phyloP scores from a whole-genome alignment of 1,140 invertebrate genomes.

The Dysdera silvatica region DNA sequence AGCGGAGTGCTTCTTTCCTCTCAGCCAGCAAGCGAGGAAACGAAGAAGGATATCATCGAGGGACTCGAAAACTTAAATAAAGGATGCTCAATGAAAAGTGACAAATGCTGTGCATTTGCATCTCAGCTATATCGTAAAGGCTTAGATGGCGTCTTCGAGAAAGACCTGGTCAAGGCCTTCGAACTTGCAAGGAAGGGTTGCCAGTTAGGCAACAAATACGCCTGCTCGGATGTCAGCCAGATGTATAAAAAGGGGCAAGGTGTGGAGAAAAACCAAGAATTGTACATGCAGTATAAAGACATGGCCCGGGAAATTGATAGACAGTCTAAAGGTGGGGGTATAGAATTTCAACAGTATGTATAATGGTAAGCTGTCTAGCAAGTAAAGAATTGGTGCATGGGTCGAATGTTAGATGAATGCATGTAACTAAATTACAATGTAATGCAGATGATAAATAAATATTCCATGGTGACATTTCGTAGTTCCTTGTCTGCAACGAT shows the following conservation, averaged over 20 bases:
- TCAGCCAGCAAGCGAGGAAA: no score
- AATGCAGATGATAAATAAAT: no score
- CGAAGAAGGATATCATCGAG: slow-evolving; percentile 37
- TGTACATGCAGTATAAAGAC: slow-evolving; percentile 62
- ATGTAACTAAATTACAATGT: no score
- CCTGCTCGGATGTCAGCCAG: slow-evolving; percentile 74
- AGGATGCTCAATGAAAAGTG: slow-evolving; percentile 57
- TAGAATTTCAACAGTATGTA: no score
- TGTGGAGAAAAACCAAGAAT: slow-evolving; percentile 57
- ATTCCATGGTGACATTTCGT: no score
- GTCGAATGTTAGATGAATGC: no score
- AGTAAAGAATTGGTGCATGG: no score
- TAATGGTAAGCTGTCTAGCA: no score
- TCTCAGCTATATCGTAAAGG: slow-evolving; percentile 69
- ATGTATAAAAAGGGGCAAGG: slow-evolving; percentile 61
- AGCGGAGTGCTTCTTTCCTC: slow-evolving; percentile 58
- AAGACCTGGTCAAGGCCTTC: slow-evolving; percentile 67
- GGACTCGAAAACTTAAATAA: slow-evolving; percentile 61
- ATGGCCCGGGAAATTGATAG: slow-evolving; percentile 60
- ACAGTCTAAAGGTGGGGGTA: slow-evolving; percentile 54
- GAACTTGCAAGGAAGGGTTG: slow-evolving; percentile 64
- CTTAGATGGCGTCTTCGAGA: slow-evolving; percentile 53
- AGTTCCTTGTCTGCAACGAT: no score
- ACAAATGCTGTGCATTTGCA: slow-evolving; percentile 68
- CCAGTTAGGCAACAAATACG: slow-evolving; percentile 67